These are phyloP conservation scores for Cliona cf. orientalis DNA, from an alignment of 37 sponge, comb jelly and placozoan genomes.

Conservation along the genomic window DNA sequence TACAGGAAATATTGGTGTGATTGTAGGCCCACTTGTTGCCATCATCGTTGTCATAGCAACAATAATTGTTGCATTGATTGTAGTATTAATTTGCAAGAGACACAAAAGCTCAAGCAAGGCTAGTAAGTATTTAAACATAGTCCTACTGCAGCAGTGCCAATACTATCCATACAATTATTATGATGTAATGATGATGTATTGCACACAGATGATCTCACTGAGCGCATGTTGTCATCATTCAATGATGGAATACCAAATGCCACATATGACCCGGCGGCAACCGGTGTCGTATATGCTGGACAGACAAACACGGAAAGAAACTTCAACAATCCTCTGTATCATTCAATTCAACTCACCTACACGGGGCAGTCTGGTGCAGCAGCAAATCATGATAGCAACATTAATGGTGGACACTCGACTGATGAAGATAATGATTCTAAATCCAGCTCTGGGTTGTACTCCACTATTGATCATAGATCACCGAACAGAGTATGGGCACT, in stretches of 20 bases:
- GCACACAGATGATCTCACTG: not conserved
- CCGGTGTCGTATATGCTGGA: not conserved
- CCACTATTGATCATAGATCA: not conserved
- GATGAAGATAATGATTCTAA: not conserved
- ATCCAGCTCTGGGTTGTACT: not conserved
- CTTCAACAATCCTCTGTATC: not conserved
- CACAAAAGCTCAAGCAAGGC: too few relatives aligned
- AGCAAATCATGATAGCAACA: too few relatives aligned
- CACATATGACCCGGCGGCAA: not conserved
- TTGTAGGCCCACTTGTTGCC: not conserved
- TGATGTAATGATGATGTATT: not conserved
- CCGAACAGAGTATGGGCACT: not conserved
- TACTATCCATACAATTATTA: not conserved
- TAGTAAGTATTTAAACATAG: too few relatives aligned
- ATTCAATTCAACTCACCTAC: not conserved
- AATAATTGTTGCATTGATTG: too few relatives aligned
- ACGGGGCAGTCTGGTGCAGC: not conserved
- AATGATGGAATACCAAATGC: not conserved
- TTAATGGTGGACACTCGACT: too few relatives aligned
- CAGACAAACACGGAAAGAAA: not conserved
- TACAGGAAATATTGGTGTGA: not conserved
- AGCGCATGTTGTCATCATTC: not conserved
- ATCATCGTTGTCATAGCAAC: not conserved
- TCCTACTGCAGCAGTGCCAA: not conserved
- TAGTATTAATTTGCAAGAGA: too few relatives aligned